Evolutionary conservation across 2,797 vertebrate genomes (phyloP), one percentile per base, ranked within the genome.

Genomic region (Adrianichthys oophorus): DNA sequence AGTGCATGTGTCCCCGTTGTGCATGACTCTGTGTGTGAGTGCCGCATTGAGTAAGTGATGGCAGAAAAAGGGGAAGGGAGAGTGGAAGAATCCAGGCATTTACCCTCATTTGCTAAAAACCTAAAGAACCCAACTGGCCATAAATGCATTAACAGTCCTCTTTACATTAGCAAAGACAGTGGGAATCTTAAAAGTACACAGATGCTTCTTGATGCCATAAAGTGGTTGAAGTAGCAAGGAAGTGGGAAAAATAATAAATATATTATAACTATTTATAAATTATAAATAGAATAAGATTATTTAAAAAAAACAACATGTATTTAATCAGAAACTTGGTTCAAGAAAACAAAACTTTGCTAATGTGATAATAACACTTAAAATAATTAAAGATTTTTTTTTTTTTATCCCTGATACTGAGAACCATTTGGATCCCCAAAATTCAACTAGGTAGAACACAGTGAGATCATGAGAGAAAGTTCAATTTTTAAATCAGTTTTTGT

Each of bases 81-180:
- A 78, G 65, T 6, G 70, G 68, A 75, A 76, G 60, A 85, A 78
- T 74, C 74, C 66, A 79, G 62, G 72, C 52, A 77, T 76, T 72
- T 80, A 46, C 53, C 15, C 23, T 78, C 62, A 5, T 67, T 83
- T 74, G 80, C 64, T 68, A 72, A 80, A 64, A 59, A 53, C 52
- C 75, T 63, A 75, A 79, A 85, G 69, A 83, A 83, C 62, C 67
- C 84, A 85, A 79, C 76, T 71, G 74, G 64, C 81, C 83, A 75
- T 76, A 70, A 90, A 87, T 85, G 87, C 89, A 90, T 90, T 87
- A 90, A 86, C 70, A 74, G 62, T 67, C 59, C 68, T 84, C 72
- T 77, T 61, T 89, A 83, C 86, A 87, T 90, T 89, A 86, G 81
- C 53, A 80, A 79, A 82, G 70, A 79, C 81, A 90, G 59, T 73